phyloP scores from a whole-genome alignment of 2,888 invertebrate genomes.

The Melanophora roralis region DNA sequence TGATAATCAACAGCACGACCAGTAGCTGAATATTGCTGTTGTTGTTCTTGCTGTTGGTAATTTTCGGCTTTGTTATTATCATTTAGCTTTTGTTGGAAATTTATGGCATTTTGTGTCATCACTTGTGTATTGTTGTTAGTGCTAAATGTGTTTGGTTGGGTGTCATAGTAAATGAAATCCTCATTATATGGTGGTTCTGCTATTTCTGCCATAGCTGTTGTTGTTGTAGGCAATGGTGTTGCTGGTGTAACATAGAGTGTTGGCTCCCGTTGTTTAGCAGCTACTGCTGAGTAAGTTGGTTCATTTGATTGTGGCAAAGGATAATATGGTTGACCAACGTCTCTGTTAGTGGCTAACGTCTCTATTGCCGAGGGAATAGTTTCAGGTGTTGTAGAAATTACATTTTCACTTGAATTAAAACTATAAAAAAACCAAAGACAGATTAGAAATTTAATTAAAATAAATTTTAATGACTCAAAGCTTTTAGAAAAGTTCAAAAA shows the following conservation, averaged over 20 bases:
- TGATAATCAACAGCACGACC: constrained; percentile 75
- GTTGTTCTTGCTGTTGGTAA: constrained; percentile 49
- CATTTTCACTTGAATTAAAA: constrained; percentile 73
- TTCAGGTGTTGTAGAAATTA: constrained; percentile 66
- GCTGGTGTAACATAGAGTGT: constrained; percentile 59
- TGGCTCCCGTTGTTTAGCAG: constrained; percentile 29
- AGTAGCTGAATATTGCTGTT: constrained; percentile 66
- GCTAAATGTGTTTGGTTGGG: constrained; percentile 27
- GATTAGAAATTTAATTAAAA: constrained; percentile 31
- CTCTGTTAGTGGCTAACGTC: background rate
- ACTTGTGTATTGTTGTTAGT: constrained; percentile 46
- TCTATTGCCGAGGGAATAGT: constrained; percentile 35
- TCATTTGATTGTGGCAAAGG: constrained; percentile 54
- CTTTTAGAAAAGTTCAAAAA: background rate
- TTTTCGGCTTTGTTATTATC: constrained; percentile 53
- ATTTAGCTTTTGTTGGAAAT: constrained; percentile 47
- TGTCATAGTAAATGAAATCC: constrained; percentile 35
- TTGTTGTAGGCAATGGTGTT: constrained; percentile 9
- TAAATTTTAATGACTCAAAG: constrained; percentile 24
- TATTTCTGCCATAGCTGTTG: constrained; percentile 7
- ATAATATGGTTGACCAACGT: constrained; percentile 49
- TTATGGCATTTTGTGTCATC: constrained; percentile 52
- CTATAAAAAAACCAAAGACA: constrained; percentile 63
- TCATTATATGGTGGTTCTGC: constrained; percentile 44
- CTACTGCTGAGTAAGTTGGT: constrained; percentile 40